phyloP scores from a whole-genome alignment of 2,797 vertebrate genomes.

The Poecilia wingei region DNA sequence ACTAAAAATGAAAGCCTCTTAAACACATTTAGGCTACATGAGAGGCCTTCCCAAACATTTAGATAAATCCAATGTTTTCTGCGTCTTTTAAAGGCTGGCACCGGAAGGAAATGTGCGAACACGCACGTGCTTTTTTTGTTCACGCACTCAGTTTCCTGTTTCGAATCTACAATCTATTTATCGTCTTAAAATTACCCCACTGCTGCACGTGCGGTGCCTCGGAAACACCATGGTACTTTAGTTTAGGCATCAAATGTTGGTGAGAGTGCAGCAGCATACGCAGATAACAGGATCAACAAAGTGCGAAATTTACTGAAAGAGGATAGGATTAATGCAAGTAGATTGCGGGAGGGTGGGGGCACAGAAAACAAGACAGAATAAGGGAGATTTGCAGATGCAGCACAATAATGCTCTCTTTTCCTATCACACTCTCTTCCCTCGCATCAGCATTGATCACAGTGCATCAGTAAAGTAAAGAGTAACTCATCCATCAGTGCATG shows the following conservation, averaged over 20 bases:
- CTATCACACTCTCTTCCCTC: constrained; percentile 51
- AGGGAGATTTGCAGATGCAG: constrained; percentile 71
- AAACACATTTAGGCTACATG: constrained; percentile 76
- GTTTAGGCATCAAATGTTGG: constrained; percentile 65
- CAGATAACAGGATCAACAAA: constrained; percentile 70
- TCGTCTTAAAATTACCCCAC: constrained; percentile 71
- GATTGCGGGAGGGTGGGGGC: constrained; percentile 34
- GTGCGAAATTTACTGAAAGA: constrained; percentile 63
- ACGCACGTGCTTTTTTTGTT: constrained; percentile 11
- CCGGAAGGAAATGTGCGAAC: constrained; percentile 16
- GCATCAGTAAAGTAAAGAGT: constrained; percentile 77
- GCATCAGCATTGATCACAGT: constrained; percentile 80
- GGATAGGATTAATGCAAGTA: constrained; percentile 69
- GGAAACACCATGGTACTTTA: constrained; percentile 66
- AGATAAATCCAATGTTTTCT: constrained; percentile 59
- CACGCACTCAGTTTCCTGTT: constrained; percentile 42
- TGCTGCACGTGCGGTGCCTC: constrained; percentile 67
- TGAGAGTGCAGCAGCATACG: constrained; percentile 71
- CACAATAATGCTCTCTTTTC: constrained; percentile 51
- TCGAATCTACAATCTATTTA: constrained; percentile 78
- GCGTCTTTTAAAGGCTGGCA: constrained; percentile 42
- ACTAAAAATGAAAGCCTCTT: constrained; percentile 80
- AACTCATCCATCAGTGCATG: constrained; percentile 74
- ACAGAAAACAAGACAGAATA: constrained; percentile 27
- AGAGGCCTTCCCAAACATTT: constrained; percentile 59